Evolutionary conservation across 2,797 vertebrate genomes (phyloP), one percentile per base, ranked within the genome.

Genomic region (Pangasius larnaudii): DNA sequence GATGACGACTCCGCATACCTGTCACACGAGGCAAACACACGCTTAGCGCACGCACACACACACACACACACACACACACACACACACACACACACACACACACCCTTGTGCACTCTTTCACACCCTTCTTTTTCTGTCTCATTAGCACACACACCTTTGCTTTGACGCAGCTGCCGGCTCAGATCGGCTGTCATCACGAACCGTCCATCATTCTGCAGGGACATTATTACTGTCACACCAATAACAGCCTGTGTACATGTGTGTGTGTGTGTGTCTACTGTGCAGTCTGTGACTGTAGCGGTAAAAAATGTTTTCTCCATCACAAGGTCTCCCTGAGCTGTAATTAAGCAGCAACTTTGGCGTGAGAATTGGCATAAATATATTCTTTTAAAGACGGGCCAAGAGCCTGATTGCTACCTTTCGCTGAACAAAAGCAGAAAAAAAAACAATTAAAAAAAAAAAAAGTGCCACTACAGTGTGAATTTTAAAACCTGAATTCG

Each of bases 101-200:
- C 89, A 89, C 89, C 84, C 84, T 11, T 56, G 16, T 91, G 92
- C 93, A 92, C 93, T 85, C 89, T 88, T 91, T 95, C 94, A 93
- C 95, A 94, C 93, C 94, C 93, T 93, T 90, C 90, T 90, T 90
- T 95, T 95, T 94, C 94, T 94, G 92, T 95, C 95, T 96, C 95
- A 95, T 96, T 97, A 96, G 95, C 95, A 91, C 94, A 94, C 95
- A 96, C 95, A 95, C 96, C 95, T 96, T 95, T 91, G 92, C 92
- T 94, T 93, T 95, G 94, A 95, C 94, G 92, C 95, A 96, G 94
- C 94, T 95, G 93, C 93, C 95, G 92, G 93, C 93, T 94, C 92
- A 89, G 93, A 92, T 91, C 91, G 91, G 92, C 94, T 96, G 95
- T 95, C 96, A 96, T 92, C 91, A 19, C 87, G 91, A 93, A 94